Evolutionary conservation across 2,888 invertebrate genomes (phyloP), one percentile per base, ranked within the genome.

Genomic region (Metopia argyrocephala): DNA sequence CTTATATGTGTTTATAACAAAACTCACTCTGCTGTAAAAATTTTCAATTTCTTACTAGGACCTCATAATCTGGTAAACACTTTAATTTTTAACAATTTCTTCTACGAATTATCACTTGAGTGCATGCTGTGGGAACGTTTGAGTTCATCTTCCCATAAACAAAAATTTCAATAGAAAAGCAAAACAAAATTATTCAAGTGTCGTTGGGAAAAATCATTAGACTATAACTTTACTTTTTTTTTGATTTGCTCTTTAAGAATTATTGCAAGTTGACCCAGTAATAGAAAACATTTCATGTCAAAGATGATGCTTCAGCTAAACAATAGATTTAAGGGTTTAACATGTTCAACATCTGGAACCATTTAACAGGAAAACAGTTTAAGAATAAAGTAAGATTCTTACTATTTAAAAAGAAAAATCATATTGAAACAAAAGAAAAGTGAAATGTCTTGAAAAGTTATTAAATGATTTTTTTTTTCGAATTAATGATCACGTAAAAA

Each of bases 51-150:
- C 28, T 18, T 69, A 69, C 27, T 18, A 62, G 68, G 74, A 28
- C 12, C 18, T 52, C 75, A 75, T 59, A 57, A 68, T 0, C 2
- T 9, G 18, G 12, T 38, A 15, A 12, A 12, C 6, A 38, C 15
- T 38, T 38, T 15, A 38, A 3, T 3, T 12, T 38, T 38, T 38
- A 12, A 12, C 12, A 38, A 38, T 38, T 12, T 46, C 20, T 25
- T 5, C 15, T 23, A 3, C 5, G 15, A 69, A 20, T 57, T 62
- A 68, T 68, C 75, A 76, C 76, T 80, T 80, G 71, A 80, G 56
- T 76, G 76, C 62, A 76, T 71, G 54, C 66, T 76, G 78, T 81
- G 81, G 20, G 81, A 81, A 73, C 61, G 70, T n/a, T 18, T 15
- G 59, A 25, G 65, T 27, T 69, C 64, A 70, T 74, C 65, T 57